Percentiles rank a stretch among this genome's conserved stretches.
These are phyloP conservation scores for Flexamia atlantica DNA, from an alignment of 2,888 invertebrate species.

Conservation along the genomic window DNA sequence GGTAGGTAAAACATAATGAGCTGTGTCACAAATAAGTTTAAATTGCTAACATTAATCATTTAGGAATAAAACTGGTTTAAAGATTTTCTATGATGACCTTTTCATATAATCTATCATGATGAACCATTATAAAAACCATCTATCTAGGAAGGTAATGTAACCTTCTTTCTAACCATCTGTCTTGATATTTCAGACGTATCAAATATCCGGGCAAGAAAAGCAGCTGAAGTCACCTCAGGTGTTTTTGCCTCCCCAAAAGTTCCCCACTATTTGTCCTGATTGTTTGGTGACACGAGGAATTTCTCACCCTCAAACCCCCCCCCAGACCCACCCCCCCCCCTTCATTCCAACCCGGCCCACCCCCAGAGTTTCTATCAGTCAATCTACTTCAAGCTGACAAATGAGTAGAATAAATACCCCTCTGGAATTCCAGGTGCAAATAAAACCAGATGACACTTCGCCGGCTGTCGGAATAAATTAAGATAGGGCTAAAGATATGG, in stretches of 20 bases:
- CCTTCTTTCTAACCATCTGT: too few relatives aligned
- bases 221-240: conserved; percentile 4
- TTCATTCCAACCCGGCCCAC: background rate
- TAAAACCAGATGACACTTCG: conserved; percentile 7
- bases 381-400: conserved; percentile 32
- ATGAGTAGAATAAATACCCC: conserved; percentile 6
- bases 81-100: too few relatives aligned
- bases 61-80: too few relatives aligned
- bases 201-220: background rate
- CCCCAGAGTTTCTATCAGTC: conserved; percentile 11
- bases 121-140: too few relatives aligned
- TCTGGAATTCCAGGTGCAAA: conserved; percentile 28
- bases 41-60: too few relatives aligned
- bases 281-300: conserved; percentile 44
- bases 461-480: conserved; percentile 2
- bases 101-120: too few relatives aligned
- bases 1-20: too few relatives aligned
- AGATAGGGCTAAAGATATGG: background rate
- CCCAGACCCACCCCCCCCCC: background rate
- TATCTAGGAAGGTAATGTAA: too few relatives aligned
- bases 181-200: background rate
- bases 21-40: too few relatives aligned
- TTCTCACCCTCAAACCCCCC: conserved; percentile 15
- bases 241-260: conserved; percentile 10
- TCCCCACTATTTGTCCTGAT: conserved; percentile 36